phyloP scores from a whole-genome alignment of 2,113 vertebrate species.

The Serinus canaria region DNA sequence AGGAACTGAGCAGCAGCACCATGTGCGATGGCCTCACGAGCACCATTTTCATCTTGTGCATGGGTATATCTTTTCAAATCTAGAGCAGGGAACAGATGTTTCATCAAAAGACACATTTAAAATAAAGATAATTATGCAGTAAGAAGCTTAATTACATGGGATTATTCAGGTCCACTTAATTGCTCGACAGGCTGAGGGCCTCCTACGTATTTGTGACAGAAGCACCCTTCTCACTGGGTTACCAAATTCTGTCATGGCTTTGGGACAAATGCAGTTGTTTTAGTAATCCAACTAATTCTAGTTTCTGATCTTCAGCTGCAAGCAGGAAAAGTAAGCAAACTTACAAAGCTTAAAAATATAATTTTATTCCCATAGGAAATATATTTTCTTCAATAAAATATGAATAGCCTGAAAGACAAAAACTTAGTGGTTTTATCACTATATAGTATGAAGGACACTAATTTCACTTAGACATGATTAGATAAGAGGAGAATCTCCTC shows the following conservation, averaged over 20 bases:
- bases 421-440: background rate
- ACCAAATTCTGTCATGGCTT: constrained; percentile 53
- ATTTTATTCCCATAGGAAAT: constrained; percentile 16
- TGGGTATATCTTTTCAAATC: constrained; percentile 76
- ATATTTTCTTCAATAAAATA: constrained; percentile 33
- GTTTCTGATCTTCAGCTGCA: constrained; percentile 60
- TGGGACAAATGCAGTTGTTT: constrained; percentile 58
- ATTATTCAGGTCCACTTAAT: constrained; percentile 83
- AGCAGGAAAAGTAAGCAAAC: constrained; percentile 46
- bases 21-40: constrained; percentile 53
- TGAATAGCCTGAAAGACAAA: constrained; percentile 4
- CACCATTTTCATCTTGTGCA: constrained; percentile 59
- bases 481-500: background rate
- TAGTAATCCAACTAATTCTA: constrained; percentile 59
- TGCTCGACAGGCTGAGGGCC: constrained; percentile 73
- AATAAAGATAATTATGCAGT: constrained; percentile 83
- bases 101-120: constrained; percentile 82
- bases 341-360: constrained; percentile 38
- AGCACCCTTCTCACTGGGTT: constrained; percentile 54
- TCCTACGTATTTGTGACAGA: constrained; percentile 66
- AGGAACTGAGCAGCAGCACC: constrained; percentile 61
- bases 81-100: constrained; percentile 81
- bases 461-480: background rate
- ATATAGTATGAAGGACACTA: background rate
- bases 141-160: constrained; percentile 81